phyloP scores from a whole-genome alignment of 2,888 invertebrate species.

The Coenonympha glycerion region DNA sequence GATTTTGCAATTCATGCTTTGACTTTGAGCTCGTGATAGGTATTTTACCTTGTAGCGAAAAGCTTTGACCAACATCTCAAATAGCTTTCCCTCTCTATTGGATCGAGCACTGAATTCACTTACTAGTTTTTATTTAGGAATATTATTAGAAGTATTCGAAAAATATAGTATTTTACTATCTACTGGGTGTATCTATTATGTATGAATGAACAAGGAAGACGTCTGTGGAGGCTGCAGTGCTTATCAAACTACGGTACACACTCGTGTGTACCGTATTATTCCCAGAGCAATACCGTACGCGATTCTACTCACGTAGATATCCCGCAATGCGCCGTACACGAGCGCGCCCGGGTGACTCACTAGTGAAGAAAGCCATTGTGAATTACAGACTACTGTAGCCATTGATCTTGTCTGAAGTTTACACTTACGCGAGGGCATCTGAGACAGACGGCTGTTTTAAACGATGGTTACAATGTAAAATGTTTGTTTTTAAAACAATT shows the following conservation, averaged over 20 bases:
- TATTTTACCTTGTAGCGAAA: no score
- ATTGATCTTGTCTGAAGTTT: constrained; percentile 3
- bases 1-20: no score
- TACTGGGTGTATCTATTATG: no score
- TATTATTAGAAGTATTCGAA: neutral
- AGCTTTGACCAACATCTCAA: no score
- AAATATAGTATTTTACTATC: neutral
- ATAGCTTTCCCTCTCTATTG: no score
- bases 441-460: no score
- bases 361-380: constrained; percentile 23
- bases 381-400: neutral
- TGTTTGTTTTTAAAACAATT: no score
- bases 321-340: constrained; percentile 37
- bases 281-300: constrained; percentile 18
- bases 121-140: no score
- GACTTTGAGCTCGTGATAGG: no score
- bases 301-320: constrained; percentile 43
- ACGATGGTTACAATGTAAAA: no score
- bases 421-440: neutral
- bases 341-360: constrained; percentile 42
- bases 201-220: constrained; percentile 7
- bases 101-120: no score
- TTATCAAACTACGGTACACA: neutral
- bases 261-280: constrained; percentile 14
- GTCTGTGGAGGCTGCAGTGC: neutral